phyloP scores from a whole-genome alignment of 2,888 invertebrate species.

The Trachelus tabidus region DNA sequence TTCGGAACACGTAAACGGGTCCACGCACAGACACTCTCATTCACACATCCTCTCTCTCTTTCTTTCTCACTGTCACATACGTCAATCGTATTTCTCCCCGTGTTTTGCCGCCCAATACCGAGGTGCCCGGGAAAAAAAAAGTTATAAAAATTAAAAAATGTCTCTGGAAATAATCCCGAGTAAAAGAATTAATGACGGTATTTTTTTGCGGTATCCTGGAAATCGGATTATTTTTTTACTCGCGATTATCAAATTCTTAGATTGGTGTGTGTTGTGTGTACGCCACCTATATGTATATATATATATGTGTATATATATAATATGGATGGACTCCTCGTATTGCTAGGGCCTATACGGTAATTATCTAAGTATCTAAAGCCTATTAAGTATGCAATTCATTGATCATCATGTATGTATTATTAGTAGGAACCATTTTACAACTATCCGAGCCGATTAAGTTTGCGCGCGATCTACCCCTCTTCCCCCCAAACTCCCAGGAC shows the following conservation, averaged over 20 bases:
- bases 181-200: not conserved
- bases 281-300: slow-evolving; percentile 26
- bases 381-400: slow-evolving; percentile 5
- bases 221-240: not conserved
- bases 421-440: slow-evolving; percentile 61
- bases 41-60: slow-evolving; percentile 5
- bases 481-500: not conserved
- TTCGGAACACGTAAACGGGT: not conserved
- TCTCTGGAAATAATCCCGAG: not conserved
- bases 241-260: not conserved
- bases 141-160: not conserved
- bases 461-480: not conserved
- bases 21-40: not conserved
- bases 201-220: not conserved
- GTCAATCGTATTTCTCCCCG: slow-evolving; percentile 5
- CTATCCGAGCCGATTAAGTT: slow-evolving; percentile 36
- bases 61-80: slow-evolving; percentile 13
- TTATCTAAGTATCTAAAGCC: not conserved
- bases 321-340: not conserved
- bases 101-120: not conserved
- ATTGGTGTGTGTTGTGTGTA: slow-evolving; percentile 19
- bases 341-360: slow-evolving; percentile 1
- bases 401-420: slow-evolving; percentile 30
- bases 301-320: slow-evolving; percentile 5
- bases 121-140: not conserved